Base-by-base conservation (phyloP, 1,140 invertebrate species). In the Globodera ellingtonae region DNA sequence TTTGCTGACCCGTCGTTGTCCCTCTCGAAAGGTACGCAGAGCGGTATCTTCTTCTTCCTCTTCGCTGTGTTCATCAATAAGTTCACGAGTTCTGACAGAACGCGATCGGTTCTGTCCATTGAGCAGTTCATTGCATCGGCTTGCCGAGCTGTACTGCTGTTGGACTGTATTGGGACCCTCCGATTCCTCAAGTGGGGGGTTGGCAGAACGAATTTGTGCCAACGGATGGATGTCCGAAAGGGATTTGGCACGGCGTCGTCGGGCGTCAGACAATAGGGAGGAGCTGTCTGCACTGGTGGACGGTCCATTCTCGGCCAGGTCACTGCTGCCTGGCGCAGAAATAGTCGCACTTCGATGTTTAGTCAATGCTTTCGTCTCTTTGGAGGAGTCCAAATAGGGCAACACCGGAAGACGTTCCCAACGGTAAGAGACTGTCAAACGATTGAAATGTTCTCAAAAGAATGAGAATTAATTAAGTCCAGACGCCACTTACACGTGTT, bases 401-500 rank as follows among this genome's bases (percentile, higher is more conserved):
- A 79, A 79, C 24, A 59, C 52, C 56, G 72, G 78, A 15, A 71
- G 56, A 35, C 21, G 78, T 9, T 79, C 56, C 72, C 80, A 78
- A 59, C 72, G 77, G 62, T 72, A 62, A 15, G 67, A 15, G 24
- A 69, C 79, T 81, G 62, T 47, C 18, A 65, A 46, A 24, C 10
- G 24, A 24, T 24, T 24, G 24, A 24, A 24, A 24, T 24, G 24
- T 24, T 24, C 24, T 24, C 24, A 24, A 24, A 1, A 48, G 46
- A 78, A 75, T 21, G 65, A 18, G 24, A 65, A 5, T 3, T 7
- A 18, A 59, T 56, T 21, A 47, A 47, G 24, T 77, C 9, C 5
- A 7, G 18, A 35, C 7, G 48, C 78, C 86, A 77, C 78, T 80
- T 21, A 90, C 93, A 90, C 82, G 93, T 95, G 89, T 96, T 93